Percentiles rank a stretch among this genome's conserved stretches.
phyloP scores from a whole-genome alignment of 2,888 invertebrate species.

The Cyrtodaria siliqua region DNA sequence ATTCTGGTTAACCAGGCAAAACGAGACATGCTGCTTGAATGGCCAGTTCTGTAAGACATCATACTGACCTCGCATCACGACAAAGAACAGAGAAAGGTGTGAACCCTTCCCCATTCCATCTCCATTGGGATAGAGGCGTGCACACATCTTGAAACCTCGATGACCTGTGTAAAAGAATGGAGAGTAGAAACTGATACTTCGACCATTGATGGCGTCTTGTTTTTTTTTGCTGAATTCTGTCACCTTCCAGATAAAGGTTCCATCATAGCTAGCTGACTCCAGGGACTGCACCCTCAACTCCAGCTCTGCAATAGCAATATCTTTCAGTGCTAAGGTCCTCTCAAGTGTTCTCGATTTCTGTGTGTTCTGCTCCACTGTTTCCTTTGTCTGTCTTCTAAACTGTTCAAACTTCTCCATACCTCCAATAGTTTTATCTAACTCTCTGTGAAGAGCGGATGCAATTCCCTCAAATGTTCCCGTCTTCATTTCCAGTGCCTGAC shows the following conservation, averaged over 20 bases:
- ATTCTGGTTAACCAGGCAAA: slow-evolving; percentile 84
- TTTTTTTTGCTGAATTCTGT: slow-evolving; percentile 77
- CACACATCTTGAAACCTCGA: slow-evolving; percentile 83
- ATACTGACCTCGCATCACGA: slow-evolving; percentile 81
- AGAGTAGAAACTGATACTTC: slow-evolving; percentile 81
- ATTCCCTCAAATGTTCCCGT: slow-evolving; percentile 72
- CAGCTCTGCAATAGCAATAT: slow-evolving; percentile 72
- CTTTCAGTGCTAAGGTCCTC: slow-evolving; percentile 67
- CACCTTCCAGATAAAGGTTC: slow-evolving; percentile 84
- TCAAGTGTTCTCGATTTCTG: slow-evolving; percentile 65
- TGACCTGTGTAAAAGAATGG: slow-evolving; percentile 82
- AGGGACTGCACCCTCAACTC: slow-evolving; percentile 74
- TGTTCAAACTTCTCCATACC: slow-evolving; percentile 70
- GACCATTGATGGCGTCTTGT: slow-evolving; percentile 78
- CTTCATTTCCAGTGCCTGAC: slow-evolving; percentile 64
- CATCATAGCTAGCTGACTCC: slow-evolving; percentile 81
- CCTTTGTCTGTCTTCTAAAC: slow-evolving; percentile 42
- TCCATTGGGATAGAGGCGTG: slow-evolving; percentile 83
- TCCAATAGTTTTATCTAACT: slow-evolving; percentile 76
- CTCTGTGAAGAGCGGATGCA: slow-evolving; percentile 75
- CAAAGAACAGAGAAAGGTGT: slow-evolving; percentile 84
- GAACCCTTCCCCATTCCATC: slow-evolving; percentile 84
- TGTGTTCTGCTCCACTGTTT: slow-evolving; percentile 54
- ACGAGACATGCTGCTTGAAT: slow-evolving; percentile 81
- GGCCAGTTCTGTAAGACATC: slow-evolving; percentile 84